Conservation (phyloP, 2,797 vertebrate species). For the Syngnathus rostellatus region DNA sequence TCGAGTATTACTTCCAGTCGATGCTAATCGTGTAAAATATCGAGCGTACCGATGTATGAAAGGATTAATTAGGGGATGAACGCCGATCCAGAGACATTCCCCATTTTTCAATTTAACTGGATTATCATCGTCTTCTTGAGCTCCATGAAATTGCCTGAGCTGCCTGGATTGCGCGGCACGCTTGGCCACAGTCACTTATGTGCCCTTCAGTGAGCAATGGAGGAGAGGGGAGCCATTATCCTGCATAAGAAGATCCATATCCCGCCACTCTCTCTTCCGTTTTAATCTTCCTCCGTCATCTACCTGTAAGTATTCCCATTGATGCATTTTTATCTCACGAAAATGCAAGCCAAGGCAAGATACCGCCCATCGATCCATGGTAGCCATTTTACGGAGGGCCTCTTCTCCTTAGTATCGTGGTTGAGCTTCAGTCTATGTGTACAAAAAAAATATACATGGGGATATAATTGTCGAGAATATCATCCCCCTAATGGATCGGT, state of each 20-base stretch:
- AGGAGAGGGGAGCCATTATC: conserved; percentile 45
- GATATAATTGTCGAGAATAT: too few relatives aligned
- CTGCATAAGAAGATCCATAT: conserved; percentile 31
- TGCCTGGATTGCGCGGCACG: conserved; percentile 37
- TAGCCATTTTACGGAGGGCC: neutral
- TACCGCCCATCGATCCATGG: neutral
- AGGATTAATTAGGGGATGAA: conserved; percentile 61
- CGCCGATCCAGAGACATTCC: conserved; percentile 42
- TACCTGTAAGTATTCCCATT: conserved; percentile 47
- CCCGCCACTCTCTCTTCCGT: conserved; percentile 24
- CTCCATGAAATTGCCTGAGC: conserved; percentile 55
- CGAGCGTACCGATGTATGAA: conserved; percentile 45
- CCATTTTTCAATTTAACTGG: conserved; percentile 64
- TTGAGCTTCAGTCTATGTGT: neutral
- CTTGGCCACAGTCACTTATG: conserved; percentile 40
- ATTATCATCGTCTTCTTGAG: conserved; percentile 55
- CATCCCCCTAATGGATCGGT: too few relatives aligned
- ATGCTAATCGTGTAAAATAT: conserved; percentile 58
- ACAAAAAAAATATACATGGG: too few relatives aligned
- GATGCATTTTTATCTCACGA: conserved; percentile 17
- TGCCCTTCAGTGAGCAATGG: conserved; percentile 51
- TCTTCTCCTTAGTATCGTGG: neutral
- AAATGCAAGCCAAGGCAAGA: neutral
- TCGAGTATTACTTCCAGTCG: conserved; percentile 40
- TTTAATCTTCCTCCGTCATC: conserved; percentile 11